These are phyloP conservation scores for Melipona bicolor DNA, from an alignment of 2,888 invertebrate species.

Conservation along the genomic window DNA sequence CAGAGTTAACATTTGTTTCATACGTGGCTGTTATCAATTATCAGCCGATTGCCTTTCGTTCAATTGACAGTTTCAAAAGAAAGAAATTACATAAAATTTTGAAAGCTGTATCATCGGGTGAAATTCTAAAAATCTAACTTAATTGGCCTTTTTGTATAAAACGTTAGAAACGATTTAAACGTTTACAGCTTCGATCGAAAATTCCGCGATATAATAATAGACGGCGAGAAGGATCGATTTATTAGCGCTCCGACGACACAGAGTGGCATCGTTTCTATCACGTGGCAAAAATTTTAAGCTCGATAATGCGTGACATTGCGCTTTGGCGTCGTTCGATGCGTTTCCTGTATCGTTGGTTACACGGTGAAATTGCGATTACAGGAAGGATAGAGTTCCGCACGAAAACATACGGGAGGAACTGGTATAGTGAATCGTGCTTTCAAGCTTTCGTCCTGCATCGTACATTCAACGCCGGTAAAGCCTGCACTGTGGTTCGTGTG, in stretches of 20 bases:
- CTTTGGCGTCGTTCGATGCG: slow-evolving; percentile 22
- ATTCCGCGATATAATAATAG: neutral
- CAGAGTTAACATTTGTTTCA: neutral
- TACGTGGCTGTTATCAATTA: neutral
- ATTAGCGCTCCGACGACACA: neutral
- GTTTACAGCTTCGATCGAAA: neutral
- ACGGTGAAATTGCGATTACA: slow-evolving; percentile 44
- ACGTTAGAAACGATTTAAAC: too few relatives aligned
- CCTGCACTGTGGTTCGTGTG: slow-evolving; percentile 67
- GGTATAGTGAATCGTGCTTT: slow-evolving; percentile 54
- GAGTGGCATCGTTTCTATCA: neutral
- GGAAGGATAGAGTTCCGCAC: slow-evolving; percentile 52
- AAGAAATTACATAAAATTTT: neutral
- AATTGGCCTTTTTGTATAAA: neutral
- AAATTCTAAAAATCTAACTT: neutral
- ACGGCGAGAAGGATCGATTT: neutral
- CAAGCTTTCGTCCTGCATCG: slow-evolving; percentile 59
- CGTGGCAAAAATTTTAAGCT: slow-evolving; percentile 3
- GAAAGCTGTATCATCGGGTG: too few relatives aligned
- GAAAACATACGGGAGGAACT: slow-evolving; percentile 47
- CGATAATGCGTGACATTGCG: slow-evolving; percentile 10
- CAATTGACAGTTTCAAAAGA: too few relatives aligned
- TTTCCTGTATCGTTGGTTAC: slow-evolving; percentile 37
- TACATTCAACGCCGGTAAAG: slow-evolving; percentile 48
- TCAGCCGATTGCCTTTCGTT: neutral